phyloP scores from a whole-genome alignment of 1,140 invertebrate genomes.

The Nomia melanderi region DNA sequence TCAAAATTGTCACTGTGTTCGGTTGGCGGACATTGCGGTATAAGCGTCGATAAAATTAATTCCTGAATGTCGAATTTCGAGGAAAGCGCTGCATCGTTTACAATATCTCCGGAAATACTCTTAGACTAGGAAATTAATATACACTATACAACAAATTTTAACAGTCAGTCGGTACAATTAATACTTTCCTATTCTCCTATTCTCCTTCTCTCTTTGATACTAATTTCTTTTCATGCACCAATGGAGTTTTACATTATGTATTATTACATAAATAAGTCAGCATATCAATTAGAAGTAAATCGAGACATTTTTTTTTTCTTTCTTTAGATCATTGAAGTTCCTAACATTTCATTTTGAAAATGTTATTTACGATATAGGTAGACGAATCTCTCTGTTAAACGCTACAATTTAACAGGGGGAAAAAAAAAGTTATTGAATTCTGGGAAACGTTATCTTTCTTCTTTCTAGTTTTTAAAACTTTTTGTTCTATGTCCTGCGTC shows the following conservation, averaged over 20 bases:
- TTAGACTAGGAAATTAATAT: slow-evolving; percentile 53
- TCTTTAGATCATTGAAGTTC: slow-evolving; percentile 5
- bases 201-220: neutral
- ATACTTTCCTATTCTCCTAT: slow-evolving; percentile 43
- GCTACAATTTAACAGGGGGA: slow-evolving; percentile 10
- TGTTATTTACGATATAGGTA: neutral
- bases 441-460: neutral
- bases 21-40: slow-evolving; percentile 9
- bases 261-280: slow-evolving; percentile 26
- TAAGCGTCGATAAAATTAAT: slow-evolving; percentile 33
- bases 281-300: neutral
- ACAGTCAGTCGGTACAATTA: slow-evolving; percentile 50
- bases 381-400: slow-evolving; percentile 3
- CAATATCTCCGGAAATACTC: slow-evolving; percentile 37
- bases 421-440: neutral
- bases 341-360: neutral
- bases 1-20: neutral
- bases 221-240: neutral
- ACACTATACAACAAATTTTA: slow-evolving; percentile 40
- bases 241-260: slow-evolving; percentile 22
- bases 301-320: too few relatives aligned
- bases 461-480: slow-evolving; percentile 11
- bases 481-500: slow-evolving; percentile 1
- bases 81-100: slow-evolving; percentile 5
- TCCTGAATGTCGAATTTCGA: slow-evolving; percentile 21